These are phyloP conservation scores for Syrista parreyssii DNA, from an alignment of 2,888 invertebrate species.

Conservation along the genomic window DNA sequence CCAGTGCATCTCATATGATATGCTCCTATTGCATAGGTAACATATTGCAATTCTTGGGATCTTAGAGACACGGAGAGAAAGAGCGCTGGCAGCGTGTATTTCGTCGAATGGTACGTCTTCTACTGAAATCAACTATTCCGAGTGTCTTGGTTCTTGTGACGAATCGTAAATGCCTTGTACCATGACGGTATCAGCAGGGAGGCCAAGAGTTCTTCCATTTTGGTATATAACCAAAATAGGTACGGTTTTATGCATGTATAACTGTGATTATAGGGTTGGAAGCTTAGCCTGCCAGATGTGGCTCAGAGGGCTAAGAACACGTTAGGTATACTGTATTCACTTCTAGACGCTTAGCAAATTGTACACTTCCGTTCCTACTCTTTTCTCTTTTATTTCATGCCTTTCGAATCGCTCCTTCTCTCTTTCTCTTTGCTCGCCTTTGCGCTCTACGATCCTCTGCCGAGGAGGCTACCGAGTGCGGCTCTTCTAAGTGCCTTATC, in stretches of 20 bases:
- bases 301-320: background rate
- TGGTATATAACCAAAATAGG: background rate
- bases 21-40: background rate
- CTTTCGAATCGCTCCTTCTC: background rate
- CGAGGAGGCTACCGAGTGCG: background rate
- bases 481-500: conserved; percentile 16
- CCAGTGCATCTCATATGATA: background rate
- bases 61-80: background rate
- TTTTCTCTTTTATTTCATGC: background rate
- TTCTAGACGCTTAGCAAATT: background rate
- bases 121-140: background rate
- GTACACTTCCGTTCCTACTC: background rate
- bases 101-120: background rate
- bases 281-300: background rate
- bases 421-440: background rate
- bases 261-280: background rate
- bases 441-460: background rate
- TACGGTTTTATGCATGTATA: background rate
- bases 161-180: background rate
- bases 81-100: background rate
- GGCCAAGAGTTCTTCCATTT: background rate
- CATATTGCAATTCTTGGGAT: background rate
- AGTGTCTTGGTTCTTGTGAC: background rate
- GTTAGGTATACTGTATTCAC: background rate
- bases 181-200: background rate